Evolutionary conservation across 1,140 invertebrate genomes (phyloP).

Genomic region (Diuraphis noxia): DNA sequence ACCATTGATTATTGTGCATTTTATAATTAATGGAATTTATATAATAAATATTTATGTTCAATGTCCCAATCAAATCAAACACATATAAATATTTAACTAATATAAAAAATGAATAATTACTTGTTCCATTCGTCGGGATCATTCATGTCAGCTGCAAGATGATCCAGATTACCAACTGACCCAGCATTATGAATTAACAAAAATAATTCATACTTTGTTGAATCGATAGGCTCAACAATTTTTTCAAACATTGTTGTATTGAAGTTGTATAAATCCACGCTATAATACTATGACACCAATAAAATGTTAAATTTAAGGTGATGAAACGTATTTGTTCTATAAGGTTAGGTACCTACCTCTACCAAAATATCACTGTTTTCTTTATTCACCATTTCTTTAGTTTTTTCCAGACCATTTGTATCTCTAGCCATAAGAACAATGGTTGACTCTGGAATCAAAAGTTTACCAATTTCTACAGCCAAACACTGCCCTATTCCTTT

Average conservation of each 20-base stretch:
- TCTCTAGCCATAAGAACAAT: constrained; percentile 79
- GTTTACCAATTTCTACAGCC: constrained; percentile 70
- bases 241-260: constrained; percentile 59
- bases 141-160: constrained; percentile 66
- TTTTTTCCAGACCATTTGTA: constrained; percentile 67
- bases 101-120: constrained; percentile 58
- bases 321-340: constrained; percentile 8
- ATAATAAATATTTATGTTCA: too few species aligned
- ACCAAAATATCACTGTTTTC: constrained; percentile 42
- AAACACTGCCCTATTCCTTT: constrained; percentile 83
- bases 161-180: constrained; percentile 74
- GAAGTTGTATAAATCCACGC: constrained; percentile 60
- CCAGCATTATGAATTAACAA: constrained; percentile 91
- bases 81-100: not conserved
- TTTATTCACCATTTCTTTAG: constrained; percentile 60
- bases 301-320: not conserved
- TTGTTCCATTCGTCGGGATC: constrained; percentile 66
- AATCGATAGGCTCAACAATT: constrained; percentile 54
- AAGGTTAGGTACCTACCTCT: constrained; percentile 23
- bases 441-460: constrained; percentile 68
- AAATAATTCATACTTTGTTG: constrained; percentile 67
- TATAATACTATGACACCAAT: constrained; percentile 50
- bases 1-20: not conserved
- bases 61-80: too few species aligned
- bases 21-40: too few species aligned